Conservation (phyloP, 2,797 vertebrate species). For the Pantherophis vulpinus region DNA sequence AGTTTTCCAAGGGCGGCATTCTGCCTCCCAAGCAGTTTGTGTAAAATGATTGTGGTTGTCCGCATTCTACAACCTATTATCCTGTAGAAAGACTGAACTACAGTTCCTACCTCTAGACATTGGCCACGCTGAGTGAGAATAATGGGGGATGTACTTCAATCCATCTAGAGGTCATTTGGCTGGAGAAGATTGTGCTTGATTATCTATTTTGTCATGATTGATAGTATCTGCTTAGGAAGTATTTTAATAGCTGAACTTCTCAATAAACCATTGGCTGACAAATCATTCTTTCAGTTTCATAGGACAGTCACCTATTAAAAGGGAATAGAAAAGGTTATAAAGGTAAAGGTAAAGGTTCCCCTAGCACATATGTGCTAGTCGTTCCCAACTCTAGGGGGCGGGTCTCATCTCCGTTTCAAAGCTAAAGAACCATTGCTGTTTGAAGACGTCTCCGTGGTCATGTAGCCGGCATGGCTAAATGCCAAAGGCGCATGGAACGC, state of each 20-base stretch:
- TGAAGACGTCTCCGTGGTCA: too few species aligned
- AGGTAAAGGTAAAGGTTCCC: too few species aligned
- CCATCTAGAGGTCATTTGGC: not conserved
- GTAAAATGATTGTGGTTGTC: slow-evolving; percentile 11
- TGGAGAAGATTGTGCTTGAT: not conserved
- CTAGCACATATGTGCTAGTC: too few species aligned
- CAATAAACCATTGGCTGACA: slow-evolving; percentile 34
- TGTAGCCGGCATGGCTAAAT: too few species aligned
- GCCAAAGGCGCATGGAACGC: too few species aligned
- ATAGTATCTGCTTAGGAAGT: slow-evolving; percentile 33
- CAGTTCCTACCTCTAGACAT: not conserved
- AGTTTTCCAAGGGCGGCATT: not conserved
- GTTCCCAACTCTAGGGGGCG: too few species aligned
- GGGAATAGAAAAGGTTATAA: not conserved
- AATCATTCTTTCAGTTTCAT: slow-evolving; percentile 33
- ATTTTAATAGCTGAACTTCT: slow-evolving; percentile 32
- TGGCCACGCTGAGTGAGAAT: not conserved
- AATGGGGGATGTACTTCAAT: not conserved
- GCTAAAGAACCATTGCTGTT: too few species aligned
- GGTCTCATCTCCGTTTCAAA: too few species aligned
- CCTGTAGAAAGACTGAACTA: not conserved
- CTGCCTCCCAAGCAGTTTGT: not conserved
- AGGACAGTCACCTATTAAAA: slow-evolving; percentile 31
- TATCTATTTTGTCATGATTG: not conserved
- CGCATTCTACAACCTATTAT: not conserved